Base-by-base conservation (phyloP, 2,888 invertebrate species). In the Scaptodrosophila latifasciaeformis region DNA sequence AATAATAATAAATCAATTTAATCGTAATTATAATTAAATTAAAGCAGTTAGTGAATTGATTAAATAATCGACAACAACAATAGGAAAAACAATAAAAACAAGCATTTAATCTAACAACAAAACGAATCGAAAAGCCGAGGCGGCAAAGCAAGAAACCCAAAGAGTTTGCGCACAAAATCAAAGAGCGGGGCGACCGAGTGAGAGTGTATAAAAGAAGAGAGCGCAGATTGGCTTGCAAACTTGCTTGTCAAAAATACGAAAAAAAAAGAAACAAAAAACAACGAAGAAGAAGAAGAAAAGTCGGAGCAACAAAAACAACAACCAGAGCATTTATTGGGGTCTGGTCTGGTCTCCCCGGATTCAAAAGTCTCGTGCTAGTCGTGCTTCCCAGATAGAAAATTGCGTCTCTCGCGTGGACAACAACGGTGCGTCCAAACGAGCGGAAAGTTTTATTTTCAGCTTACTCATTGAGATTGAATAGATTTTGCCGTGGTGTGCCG, bases 331-430 rank as follows among this genome's bases (percentile, higher is more conserved):
- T 54, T 54, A 12, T 13, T 19, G 15, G 34, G 45, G 45, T 35
- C 34, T 39, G 39, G 53, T 75, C 65, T 61, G 63, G 64, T 62
- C 55, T 59, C 49, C 53, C n/a, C 12, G 15, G 18, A 17, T 3
- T 37, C 17, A 10, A 1, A 31, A 43, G 49, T 49, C 49, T 49
- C 49, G 49, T 49, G 51, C 40, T 49, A 52, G 47, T 55, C 42
- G 54, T 59, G 64, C 59, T 62, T 52, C 42, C 61, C 76, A 76
- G 71, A 78, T 78, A 64, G 70, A 71, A n/a, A 67, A 74, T 81
- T 82, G 72, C 62, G 65, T 81, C 68, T 82, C 70, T 77, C 59
- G 66, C 62, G 71, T 66, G 79, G 60, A 74, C 76, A 79, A 80
- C 81, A n/a, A n/a, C n/a, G n/a, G 82, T 78, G 74, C 68, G 65